A percentile compares a stretch with the other conserved stretches of the same genome.
phyloP scores from a whole-genome alignment of 2,113 vertebrate genomes.

The Campylomormyrus tamandua region DNA sequence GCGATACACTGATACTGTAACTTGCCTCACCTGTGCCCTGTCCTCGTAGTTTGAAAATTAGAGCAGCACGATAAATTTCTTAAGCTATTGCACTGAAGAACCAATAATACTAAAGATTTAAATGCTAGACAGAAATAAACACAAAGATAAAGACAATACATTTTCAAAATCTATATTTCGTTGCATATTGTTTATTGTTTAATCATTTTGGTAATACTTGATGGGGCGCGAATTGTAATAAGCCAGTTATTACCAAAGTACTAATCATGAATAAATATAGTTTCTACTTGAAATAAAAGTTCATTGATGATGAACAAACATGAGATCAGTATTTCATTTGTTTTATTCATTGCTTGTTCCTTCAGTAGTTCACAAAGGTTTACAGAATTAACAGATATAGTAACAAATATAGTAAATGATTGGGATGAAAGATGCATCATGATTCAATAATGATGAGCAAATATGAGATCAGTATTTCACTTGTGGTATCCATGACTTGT shows the following conservation, averaged over 20 bases:
- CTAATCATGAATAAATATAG: neutral
- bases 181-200: neutral
- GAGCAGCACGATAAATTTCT: no score
- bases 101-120: neutral
- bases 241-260: neutral
- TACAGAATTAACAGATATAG: neutral
- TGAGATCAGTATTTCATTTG: neutral
- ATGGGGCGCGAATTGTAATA: neutral
- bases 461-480: neutral
- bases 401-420: no score
- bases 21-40: neutral
- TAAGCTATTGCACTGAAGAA: neutral
- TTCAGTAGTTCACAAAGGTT: neutral
- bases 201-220: neutral
- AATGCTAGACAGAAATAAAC: neutral
- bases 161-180: neutral
- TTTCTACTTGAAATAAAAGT: neutral
- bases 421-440: neutral
- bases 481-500: neutral
- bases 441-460: neutral
- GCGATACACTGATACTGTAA: conserved; percentile 12
- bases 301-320: neutral
- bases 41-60: neutral
- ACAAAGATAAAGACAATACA: neutral
- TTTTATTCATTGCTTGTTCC: neutral